Evolutionary conservation across 2,888 invertebrate genomes (phyloP).

Genomic region (Microctonus aethiopoides): DNA sequence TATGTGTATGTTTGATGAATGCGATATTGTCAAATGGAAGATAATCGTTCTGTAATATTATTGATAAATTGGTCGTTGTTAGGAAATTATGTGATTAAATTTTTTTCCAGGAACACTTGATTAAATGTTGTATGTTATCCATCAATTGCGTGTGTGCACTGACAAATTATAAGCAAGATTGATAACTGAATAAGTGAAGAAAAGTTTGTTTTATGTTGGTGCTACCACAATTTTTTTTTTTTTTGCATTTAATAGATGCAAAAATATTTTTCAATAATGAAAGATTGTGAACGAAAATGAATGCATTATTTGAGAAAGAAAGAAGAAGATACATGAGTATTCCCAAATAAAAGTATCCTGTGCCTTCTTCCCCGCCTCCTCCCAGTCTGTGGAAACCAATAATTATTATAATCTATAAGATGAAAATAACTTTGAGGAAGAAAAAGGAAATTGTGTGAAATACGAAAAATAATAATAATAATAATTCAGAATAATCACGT

Average conservation of each 20-base stretch:
- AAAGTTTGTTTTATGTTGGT: constrained; percentile 6
- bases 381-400: constrained; percentile 30
- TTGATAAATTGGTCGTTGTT: constrained; percentile 11
- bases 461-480: constrained; percentile 36
- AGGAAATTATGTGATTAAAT: constrained; percentile 5
- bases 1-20: not conserved
- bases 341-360: constrained; percentile 48
- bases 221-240: constrained; percentile 21
- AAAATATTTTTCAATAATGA: not conserved
- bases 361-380: constrained; percentile 56
- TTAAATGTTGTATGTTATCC: not conserved
- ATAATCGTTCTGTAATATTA: constrained; percentile 12
- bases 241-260: constrained; percentile 5
- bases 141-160: not conserved
- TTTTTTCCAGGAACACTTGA: not conserved
- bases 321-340: not conserved
- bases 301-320: constrained; percentile 2
- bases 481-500: constrained; percentile 27
- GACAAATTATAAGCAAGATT: not conserved
- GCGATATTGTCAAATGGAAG: not conserved
- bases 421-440: constrained; percentile 31
- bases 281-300: constrained; percentile 18
- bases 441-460: constrained; percentile 15
- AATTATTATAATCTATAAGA: constrained; percentile 15
- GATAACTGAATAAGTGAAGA: not conserved